Conservation (phyloP, 2,113 vertebrate genomes). For the Upupa epops region DNA sequence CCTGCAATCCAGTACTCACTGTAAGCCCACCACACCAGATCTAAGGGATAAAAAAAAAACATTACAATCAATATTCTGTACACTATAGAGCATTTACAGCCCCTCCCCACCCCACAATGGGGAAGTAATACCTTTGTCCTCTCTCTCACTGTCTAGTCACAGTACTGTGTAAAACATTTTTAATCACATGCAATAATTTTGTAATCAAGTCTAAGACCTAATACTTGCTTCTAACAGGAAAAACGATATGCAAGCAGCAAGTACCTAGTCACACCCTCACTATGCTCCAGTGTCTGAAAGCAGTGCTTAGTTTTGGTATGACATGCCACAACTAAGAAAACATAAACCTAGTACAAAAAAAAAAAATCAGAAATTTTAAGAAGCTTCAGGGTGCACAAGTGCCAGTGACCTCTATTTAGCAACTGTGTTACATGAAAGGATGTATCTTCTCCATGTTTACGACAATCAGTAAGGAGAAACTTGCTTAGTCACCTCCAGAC, state of each 20-base stretch:
- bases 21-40: slow-evolving; percentile 91
- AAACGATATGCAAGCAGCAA: background rate
- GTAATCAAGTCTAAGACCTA: background rate
- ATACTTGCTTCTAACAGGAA: background rate
- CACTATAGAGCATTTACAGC: background rate
- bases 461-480: background rate
- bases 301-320: background rate
- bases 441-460: background rate
- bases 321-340: background rate
- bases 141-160: background rate
- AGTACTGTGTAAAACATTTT: background rate
- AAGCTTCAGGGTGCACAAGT: background rate
- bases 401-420: background rate
- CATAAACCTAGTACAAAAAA: background rate
- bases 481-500: background rate
- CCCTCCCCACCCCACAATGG: background rate
- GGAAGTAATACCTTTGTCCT: background rate
- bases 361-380: background rate
- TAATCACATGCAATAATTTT: too few species aligned
- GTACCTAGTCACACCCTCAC: background rate
- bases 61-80: background rate
- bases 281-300: background rate
- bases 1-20: slow-evolving; percentile 87
- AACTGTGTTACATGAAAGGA: background rate
- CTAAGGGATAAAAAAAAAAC: slow-evolving; percentile 58